phyloP scores from a whole-genome alignment of 2,888 invertebrate genomes.

The Glyphotaelius pellucidus region DNA sequence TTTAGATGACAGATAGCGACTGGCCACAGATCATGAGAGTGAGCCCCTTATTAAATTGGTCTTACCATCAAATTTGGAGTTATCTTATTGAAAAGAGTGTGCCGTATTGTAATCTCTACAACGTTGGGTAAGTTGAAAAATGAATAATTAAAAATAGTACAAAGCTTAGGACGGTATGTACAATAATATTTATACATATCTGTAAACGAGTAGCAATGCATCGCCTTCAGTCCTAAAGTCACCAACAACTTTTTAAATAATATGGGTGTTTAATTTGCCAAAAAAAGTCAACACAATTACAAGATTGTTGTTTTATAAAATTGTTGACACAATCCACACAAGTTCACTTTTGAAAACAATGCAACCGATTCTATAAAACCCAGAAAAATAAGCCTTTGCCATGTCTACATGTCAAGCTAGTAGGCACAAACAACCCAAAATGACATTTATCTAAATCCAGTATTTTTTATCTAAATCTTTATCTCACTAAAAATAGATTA shows the following conservation, averaged over 20 bases:
- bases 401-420: not conserved
- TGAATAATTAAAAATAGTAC: not conserved
- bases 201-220: no score
- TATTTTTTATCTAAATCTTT: not conserved
- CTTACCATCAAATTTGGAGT: constrained; percentile 93
- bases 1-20: constrained; percentile 87
- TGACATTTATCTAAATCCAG: not conserved
- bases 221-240: no score
- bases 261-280: not conserved
- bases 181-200: no score
- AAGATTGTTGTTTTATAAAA: not conserved
- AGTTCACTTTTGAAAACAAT: not conserved
- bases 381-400: not conserved
- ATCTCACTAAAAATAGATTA: no score
- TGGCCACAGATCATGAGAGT: constrained; percentile 96
- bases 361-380: not conserved
- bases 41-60: constrained; percentile 95
- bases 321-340: not conserved
- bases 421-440: not conserved
- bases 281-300: not conserved
- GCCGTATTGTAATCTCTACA: constrained; percentile 94
- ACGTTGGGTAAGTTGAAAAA: constrained; percentile 82
- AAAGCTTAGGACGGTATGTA: not conserved
- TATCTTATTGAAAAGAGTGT: constrained; percentile 87
- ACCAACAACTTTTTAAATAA: not conserved